Percentiles rank a stretch among this genome's conserved stretches.
Evolutionary conservation across 2,113 vertebrate genomes (phyloP).

Genomic region (Pitta sordida): DNA sequence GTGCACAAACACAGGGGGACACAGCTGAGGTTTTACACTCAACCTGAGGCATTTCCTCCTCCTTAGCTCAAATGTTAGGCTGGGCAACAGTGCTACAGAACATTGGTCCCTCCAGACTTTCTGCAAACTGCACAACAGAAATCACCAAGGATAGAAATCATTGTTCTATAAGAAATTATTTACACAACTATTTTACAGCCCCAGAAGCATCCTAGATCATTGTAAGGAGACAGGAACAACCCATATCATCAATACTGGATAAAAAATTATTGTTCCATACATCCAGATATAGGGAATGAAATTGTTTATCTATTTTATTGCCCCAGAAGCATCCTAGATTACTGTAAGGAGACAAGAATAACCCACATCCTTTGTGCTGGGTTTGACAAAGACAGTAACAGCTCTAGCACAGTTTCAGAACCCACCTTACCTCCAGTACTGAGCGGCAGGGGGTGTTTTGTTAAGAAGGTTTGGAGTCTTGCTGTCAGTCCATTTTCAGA

Average conservation of each 20-base stretch:
- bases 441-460: conserved; percentile 77
- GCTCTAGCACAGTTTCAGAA: not conserved
- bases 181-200: not conserved
- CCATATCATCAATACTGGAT: not conserved
- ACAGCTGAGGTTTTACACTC: not conserved
- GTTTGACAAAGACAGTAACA: not conserved
- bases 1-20: not conserved
- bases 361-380: not conserved
- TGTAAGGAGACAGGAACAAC: not conserved
- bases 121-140: not conserved
- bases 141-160: not conserved
- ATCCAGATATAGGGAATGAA: not conserved
- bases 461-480: conserved; percentile 87
- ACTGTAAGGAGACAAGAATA: not conserved
- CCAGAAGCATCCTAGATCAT: not conserved
- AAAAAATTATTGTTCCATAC: not conserved
- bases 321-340: not conserved
- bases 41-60: not conserved
- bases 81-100: not conserved
- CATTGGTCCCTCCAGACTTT: not conserved
- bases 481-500: conserved; percentile 67
- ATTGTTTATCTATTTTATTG: not conserved
- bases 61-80: not conserved
- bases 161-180: not conserved
- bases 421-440: conserved; percentile 73